A percentile compares a stretch with the other conserved stretches of the same genome.
Conservation (phyloP, 2,113 vertebrate species). For the Clarias gariepinus region DNA sequence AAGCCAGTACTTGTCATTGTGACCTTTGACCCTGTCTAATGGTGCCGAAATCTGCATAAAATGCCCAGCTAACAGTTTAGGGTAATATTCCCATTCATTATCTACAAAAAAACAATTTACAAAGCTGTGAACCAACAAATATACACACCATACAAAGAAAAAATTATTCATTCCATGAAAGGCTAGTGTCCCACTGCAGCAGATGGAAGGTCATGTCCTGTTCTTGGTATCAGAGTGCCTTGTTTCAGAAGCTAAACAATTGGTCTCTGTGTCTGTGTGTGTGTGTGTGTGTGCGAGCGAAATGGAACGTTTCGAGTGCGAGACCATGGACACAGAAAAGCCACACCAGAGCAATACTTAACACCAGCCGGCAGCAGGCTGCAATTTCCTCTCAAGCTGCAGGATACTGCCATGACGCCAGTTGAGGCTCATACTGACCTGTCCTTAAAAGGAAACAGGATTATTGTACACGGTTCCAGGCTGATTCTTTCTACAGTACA, state of each 20-base stretch:
- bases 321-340: background rate
- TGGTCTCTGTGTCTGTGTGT: conserved; percentile 2
- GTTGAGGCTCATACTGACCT: background rate
- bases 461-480: conserved; percentile 2
- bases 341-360: background rate
- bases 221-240: conserved; percentile 9
- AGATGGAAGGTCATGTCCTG: background rate
- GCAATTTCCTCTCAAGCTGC: conserved; percentile 21
- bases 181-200: background rate
- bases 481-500: background rate
- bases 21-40: background rate
- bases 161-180: background rate
- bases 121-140: background rate
- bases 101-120: background rate
- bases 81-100: background rate
- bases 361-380: conserved; percentile 1
- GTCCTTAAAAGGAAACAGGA: conserved; percentile 29
- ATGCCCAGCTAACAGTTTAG: background rate
- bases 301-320: background rate
- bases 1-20: background rate
- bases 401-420: conserved; percentile 12
- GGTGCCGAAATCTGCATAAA: background rate
- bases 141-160: background rate
- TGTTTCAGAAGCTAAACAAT: conserved; percentile 31
- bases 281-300: background rate